These are phyloP conservation scores for Epinephelus coioides DNA, from an alignment of 2,797 vertebrate genomes.

Conservation along the genomic window DNA sequence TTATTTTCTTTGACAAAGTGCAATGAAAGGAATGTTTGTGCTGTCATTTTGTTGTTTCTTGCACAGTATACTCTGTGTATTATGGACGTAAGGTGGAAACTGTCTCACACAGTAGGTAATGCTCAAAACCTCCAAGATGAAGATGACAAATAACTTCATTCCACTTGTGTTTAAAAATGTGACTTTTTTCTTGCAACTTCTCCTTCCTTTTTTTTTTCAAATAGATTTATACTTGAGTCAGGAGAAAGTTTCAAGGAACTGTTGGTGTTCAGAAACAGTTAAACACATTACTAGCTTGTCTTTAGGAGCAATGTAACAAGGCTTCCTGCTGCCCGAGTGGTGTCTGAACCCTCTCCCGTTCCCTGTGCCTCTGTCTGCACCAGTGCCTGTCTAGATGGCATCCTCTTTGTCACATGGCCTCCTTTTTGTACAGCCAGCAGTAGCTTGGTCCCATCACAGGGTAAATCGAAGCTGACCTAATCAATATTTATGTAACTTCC, in stretches of 20 bases:
- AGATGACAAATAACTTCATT: slow-evolving; percentile 48
- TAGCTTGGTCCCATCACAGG: slow-evolving; percentile 26
- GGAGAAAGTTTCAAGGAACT: slow-evolving; percentile 23
- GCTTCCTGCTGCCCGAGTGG: slow-evolving; percentile 7
- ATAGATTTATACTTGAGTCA: slow-evolving; percentile 53
- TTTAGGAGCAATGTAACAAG: background rate
- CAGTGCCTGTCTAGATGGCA: slow-evolving; percentile 62
- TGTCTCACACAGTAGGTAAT: background rate
- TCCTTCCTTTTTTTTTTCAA: slow-evolving; percentile 10
- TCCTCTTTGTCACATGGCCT: slow-evolving; percentile 50
- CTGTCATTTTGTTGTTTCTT: slow-evolving; percentile 32
- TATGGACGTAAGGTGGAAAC: slow-evolving; percentile 27
- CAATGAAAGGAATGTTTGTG: slow-evolving; percentile 66
- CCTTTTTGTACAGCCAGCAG: slow-evolving; percentile 34
- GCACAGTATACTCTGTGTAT: slow-evolving; percentile 1
- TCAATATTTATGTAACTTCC: slow-evolving; percentile 36
- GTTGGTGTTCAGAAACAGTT: too few relatives aligned
- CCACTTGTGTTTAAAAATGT: slow-evolving; percentile 37
- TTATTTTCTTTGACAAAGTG: slow-evolving; percentile 56
- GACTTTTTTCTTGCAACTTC: slow-evolving; percentile 33
- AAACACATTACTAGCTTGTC: background rate
- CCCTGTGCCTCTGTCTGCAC: slow-evolving; percentile 60
- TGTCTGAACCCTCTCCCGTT: background rate
- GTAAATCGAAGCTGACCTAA: slow-evolving; percentile 41
- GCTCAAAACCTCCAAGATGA: slow-evolving; percentile 33